These are phyloP conservation scores for Zootermopsis nevadensis DNA, from an alignment of 2,888 invertebrate genomes.

Conservation along the genomic window DNA sequence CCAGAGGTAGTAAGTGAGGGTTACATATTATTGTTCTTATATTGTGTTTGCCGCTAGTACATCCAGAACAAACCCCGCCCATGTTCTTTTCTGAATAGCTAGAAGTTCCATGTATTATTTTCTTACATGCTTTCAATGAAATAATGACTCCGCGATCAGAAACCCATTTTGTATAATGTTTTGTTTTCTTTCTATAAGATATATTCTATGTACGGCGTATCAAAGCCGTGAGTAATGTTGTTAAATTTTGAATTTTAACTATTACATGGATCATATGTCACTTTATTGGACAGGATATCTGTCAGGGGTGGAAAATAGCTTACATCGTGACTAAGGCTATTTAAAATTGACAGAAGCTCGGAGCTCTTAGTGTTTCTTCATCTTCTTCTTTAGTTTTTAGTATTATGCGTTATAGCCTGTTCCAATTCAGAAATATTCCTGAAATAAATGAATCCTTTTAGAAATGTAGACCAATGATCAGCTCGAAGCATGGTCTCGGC, in stretches of 20 bases:
- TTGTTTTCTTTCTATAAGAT: not conserved
- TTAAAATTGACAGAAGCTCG: no score
- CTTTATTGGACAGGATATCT: not conserved
- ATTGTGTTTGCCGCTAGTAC: not conserved
- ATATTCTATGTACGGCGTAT: not conserved
- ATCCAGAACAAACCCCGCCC: constrained; percentile 26
- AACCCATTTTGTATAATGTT: not conserved
- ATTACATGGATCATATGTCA: not conserved
- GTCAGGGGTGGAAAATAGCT: not conserved
- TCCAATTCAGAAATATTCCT: no score
- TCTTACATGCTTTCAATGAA: constrained; percentile 7
- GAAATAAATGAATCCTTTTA: no score
- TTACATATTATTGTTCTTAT: not conserved
- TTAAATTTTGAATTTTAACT: not conserved
- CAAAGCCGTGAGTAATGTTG: not conserved
- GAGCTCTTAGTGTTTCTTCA: no score
- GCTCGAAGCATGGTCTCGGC: no score
- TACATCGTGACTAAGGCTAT: no score
- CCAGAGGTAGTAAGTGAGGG: not conserved
- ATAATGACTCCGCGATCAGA: not conserved
- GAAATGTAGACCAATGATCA: no score
- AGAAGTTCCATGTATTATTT: not conserved
- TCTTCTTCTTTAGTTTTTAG: no score
- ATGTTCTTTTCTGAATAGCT: constrained; percentile 12
- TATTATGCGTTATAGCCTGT: no score